These are phyloP conservation scores for Poeciliopsis retropinna DNA, from an alignment of 2,113 vertebrate genomes.

Conservation along the genomic window DNA sequence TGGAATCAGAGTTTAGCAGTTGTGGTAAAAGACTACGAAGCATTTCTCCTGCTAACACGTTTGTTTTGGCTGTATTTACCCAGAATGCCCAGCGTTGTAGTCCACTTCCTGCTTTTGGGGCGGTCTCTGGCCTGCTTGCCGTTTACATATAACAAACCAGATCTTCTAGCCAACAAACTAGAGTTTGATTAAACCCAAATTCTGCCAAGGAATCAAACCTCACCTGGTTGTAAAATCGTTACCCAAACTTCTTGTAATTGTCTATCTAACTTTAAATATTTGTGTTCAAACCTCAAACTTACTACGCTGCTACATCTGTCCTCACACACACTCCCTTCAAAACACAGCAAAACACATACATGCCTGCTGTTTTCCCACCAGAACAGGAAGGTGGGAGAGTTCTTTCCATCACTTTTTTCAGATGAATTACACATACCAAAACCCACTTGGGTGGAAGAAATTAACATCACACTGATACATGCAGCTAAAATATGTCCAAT, in stretches of 20 bases:
- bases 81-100: too few species aligned
- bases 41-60: too few species aligned
- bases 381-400: constrained; percentile 43
- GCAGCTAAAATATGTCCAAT: constrained; percentile 5
- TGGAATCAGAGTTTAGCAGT: too few species aligned
- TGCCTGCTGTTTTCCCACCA: constrained; percentile 37
- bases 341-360: constrained; percentile 28
- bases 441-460: constrained; percentile 36
- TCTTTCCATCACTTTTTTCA: constrained; percentile 50
- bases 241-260: neutral
- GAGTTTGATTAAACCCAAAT: neutral
- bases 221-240: neutral
- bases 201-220: neutral
- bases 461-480: constrained; percentile 4
- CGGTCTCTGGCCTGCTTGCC: too few species aligned
- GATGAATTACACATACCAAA: constrained; percentile 55
- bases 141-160: too few species aligned
- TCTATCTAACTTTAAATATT: neutral
- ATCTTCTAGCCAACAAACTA: too few species aligned
- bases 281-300: neutral
- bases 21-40: too few species aligned
- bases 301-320: constrained; percentile 1
- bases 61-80: too few species aligned
- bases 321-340: neutral
- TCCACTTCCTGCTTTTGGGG: too few species aligned